phyloP scores from a whole-genome alignment of 2,797 vertebrate species.

The Stomatorhinus walkeri region DNA sequence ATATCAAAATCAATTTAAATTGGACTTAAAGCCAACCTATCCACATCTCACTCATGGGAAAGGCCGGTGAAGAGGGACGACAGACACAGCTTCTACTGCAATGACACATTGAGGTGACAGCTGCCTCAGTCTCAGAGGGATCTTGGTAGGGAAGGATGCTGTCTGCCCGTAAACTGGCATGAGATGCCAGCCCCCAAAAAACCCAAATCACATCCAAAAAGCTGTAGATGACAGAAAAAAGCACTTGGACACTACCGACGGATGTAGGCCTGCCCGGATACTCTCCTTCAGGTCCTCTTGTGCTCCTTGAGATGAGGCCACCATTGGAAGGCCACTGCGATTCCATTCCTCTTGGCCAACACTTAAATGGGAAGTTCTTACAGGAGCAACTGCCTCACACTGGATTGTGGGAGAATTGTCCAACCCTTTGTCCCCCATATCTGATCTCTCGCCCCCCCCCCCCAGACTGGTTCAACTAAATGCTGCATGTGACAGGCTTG shows the following conservation, averaged over 20 bases:
- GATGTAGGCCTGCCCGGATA: conserved; percentile 28
- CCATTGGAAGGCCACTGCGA: not conserved
- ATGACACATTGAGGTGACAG: not conserved
- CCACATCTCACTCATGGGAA: not conserved
- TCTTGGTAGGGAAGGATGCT: not conserved
- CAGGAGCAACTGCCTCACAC: not conserved
- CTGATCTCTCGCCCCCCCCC: not conserved
- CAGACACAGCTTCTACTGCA: not conserved
- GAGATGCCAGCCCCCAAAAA: not conserved
- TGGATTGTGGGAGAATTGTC: not conserved
- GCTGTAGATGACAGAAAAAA: conserved; percentile 19
- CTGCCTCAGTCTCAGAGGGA: not conserved
- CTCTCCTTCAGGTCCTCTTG: conserved; percentile 25
- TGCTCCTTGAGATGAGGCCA: not conserved
- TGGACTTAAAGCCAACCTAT: not conserved
- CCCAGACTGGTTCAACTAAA: not conserved
- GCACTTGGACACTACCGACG: conserved; percentile 27
- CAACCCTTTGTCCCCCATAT: not conserved
- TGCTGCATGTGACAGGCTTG: not conserved
- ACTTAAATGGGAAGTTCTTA: not conserved
- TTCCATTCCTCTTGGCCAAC: conserved; percentile 13
- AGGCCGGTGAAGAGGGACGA: not conserved
- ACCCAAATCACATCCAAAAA: not conserved
- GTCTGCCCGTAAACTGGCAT: conserved; percentile 2
- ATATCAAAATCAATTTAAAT: not conserved